phyloP scores from a whole-genome alignment of 2,797 vertebrate species.

The Odontamblyopus lacepedii region DNA sequence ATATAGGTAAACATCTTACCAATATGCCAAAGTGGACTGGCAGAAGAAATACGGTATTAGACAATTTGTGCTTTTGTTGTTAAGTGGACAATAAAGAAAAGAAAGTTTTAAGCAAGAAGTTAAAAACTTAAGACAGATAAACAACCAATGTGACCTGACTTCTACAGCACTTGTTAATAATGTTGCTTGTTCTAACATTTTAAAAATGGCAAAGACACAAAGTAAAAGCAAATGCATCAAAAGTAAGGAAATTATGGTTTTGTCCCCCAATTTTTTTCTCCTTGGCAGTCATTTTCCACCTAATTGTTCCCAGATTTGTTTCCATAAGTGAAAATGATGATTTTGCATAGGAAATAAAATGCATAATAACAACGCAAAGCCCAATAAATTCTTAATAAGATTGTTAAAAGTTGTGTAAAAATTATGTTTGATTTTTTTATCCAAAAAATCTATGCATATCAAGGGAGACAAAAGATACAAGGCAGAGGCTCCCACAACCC shows the following conservation, averaged over 20 bases:
- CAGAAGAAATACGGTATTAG: conserved; percentile 15
- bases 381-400: conserved; percentile 15
- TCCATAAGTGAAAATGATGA: background rate
- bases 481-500: background rate
- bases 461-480: background rate
- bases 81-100: conserved; percentile 26
- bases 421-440: background rate
- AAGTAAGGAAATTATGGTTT: background rate
- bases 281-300: background rate
- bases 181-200: background rate
- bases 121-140: background rate
- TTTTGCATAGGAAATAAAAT: conserved; percentile 10
- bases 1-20: conserved; percentile 3
- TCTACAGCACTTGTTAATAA: background rate
- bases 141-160: background rate
- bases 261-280: background rate
- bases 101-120: background rate
- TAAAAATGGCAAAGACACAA: background rate
- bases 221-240: background rate
- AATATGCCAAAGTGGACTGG: conserved; percentile 10
- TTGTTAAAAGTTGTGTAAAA: background rate
- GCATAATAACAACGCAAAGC: conserved; percentile 22
- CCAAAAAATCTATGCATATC: background rate
- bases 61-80: conserved; percentile 58
- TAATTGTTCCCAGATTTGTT: background rate